A percentile compares a stretch with the other conserved stretches of the same genome.
Conservation (phyloP, 37 sponge, comb jelly and placozoan species). For the Lycopodina hypogea region DNA sequence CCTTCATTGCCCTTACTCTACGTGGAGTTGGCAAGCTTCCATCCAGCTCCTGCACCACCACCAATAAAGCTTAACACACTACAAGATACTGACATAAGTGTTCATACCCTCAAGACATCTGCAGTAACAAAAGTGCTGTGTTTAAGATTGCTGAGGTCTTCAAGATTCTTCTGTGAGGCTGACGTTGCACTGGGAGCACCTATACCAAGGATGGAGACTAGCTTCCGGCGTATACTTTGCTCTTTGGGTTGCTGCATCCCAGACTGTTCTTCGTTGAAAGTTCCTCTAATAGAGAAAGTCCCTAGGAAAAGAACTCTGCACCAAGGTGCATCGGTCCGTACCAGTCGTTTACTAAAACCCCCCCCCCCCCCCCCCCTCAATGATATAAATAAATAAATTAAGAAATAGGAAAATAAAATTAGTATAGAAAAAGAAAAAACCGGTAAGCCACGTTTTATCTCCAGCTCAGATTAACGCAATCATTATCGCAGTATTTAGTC, state of each 20-base stretch:
- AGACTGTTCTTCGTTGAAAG: too few relatives aligned
- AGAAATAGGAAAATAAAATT: too few relatives aligned
- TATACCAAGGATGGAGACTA: slow-evolving; percentile 50
- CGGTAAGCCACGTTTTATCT: too few relatives aligned
- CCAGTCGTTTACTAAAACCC: too few relatives aligned
- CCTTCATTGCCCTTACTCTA: slow-evolving; percentile 67
- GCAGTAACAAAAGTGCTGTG: slow-evolving; percentile 55
- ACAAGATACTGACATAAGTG: not conserved
- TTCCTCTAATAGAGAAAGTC: not conserved
- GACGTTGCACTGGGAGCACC: slow-evolving; percentile 18
- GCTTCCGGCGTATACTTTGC: slow-evolving; percentile 43
- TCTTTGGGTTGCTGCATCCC: slow-evolving; percentile 28
- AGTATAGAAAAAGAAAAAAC: too few relatives aligned
- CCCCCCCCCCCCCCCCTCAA: too few relatives aligned
- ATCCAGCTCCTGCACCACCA: slow-evolving; percentile 38
- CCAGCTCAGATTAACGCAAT: too few relatives aligned
- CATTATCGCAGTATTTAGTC: not conserved
- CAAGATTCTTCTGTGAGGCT: slow-evolving; percentile 17
- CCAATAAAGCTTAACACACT: not conserved
- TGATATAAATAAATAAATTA: too few relatives aligned
- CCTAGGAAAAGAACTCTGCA: not conserved
- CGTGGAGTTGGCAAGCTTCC: slow-evolving; percentile 36
- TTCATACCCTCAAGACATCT: slow-evolving; percentile 73
- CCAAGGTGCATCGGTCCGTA: too few relatives aligned
- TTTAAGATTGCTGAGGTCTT: slow-evolving; percentile 13